phyloP scores from a whole-genome alignment of 2,888 invertebrate genomes.

The Xiphydria camelus region DNA sequence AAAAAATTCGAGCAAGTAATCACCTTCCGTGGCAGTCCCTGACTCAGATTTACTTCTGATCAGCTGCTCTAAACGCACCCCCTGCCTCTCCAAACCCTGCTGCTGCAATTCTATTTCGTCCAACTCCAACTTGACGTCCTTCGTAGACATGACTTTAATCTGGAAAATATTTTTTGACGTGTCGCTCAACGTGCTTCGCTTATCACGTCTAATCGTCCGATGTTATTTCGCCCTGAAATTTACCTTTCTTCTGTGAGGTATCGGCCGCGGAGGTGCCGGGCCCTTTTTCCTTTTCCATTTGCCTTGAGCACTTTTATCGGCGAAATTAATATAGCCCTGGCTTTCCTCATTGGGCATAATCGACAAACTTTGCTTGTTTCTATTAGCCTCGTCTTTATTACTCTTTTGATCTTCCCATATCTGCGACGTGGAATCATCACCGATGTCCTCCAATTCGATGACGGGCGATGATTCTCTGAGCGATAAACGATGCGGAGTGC shows the following conservation, averaged over 20 bases:
- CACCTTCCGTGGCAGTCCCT: slow-evolving; percentile 51
- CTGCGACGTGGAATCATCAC: slow-evolving; percentile 20
- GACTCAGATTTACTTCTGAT: slow-evolving; percentile 82
- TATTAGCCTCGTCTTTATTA: slow-evolving; percentile 65
- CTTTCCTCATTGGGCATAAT: slow-evolving; percentile 9
- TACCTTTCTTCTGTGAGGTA: slow-evolving; percentile 69
- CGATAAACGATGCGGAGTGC: slow-evolving; percentile 31
- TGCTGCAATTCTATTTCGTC: slow-evolving; percentile 85
- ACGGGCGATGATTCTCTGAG: slow-evolving; percentile 26
- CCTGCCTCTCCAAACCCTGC: slow-evolving; percentile 85
- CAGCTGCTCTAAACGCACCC: slow-evolving; percentile 86
- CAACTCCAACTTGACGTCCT: slow-evolving; percentile 68
- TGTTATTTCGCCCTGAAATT: too few relatives aligned
- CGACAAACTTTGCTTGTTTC: slow-evolving; percentile 59
- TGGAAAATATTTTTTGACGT: too few relatives aligned
- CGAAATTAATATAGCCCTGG: slow-evolving; percentile 31
- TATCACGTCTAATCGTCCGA: not conserved
- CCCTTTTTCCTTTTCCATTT: slow-evolving; percentile 79
- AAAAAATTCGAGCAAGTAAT: slow-evolving; percentile 7
- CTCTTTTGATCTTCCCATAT: slow-evolving; percentile 62
- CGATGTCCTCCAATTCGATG: slow-evolving; percentile 20
- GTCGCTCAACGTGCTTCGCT: slow-evolving; percentile 2
- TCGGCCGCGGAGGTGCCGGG: slow-evolving; percentile 79
- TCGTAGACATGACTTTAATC: slow-evolving; percentile 61
- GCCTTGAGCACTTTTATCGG: slow-evolving; percentile 68